These are phyloP conservation scores for Gastrophryne carolinensis DNA, from an alignment of 2,797 vertebrate genomes.

Conservation along the genomic window DNA sequence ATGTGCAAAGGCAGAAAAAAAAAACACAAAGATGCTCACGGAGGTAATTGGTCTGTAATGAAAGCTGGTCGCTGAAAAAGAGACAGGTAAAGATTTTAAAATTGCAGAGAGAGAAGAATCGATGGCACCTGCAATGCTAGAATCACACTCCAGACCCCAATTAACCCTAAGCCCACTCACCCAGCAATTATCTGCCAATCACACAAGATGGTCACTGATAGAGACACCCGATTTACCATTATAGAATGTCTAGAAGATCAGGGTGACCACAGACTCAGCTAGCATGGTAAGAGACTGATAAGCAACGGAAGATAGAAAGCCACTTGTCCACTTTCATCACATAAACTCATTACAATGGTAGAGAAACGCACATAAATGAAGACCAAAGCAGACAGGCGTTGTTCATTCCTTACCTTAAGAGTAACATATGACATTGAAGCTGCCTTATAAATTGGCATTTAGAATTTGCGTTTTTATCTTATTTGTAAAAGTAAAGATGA, in stretches of 20 bases:
- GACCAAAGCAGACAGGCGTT: no score
- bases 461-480: no score
- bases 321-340: no score
- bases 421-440: no score
- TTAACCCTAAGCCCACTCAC: constrained; percentile 33
- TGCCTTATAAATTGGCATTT: no score
- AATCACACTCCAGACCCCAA: constrained; percentile 23
- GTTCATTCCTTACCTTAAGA: no score
- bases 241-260: not conserved
- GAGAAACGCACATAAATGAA: no score
- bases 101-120: not conserved
- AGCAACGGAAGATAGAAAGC: no score
- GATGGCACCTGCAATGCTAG: constrained; percentile 15
- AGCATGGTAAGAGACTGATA: not conserved
- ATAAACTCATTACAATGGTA: no score
- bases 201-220: not conserved
- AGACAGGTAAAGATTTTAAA: not conserved
- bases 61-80: not conserved
- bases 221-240: not conserved
- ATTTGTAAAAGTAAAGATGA: not conserved
- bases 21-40: not conserved
- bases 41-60: not conserved
- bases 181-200: constrained; percentile 33
- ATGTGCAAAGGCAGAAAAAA: not conserved
- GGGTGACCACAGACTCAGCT: not conserved